Conservation (phyloP, 2,797 vertebrate species). For the Poecilia picta region DNA sequence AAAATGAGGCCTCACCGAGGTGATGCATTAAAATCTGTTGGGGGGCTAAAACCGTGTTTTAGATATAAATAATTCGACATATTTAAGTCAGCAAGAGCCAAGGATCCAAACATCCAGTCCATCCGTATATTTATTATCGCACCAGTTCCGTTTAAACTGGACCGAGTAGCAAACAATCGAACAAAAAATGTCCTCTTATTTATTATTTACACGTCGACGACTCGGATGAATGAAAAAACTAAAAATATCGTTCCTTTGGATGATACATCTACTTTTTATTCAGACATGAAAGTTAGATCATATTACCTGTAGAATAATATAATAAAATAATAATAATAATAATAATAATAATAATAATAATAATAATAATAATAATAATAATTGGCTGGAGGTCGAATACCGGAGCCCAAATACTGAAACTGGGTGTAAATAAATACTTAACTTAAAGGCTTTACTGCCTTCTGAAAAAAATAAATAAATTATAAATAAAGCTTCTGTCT, state of each 20-base stretch:
- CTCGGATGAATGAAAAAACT: conserved; percentile 30
- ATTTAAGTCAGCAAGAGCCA: conserved; percentile 50
- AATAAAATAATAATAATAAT: conserved; percentile 45
- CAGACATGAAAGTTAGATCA: conserved; percentile 28
- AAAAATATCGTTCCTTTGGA: conserved; percentile 43
- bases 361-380: conserved; percentile 57
- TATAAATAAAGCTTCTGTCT: conserved; percentile 76
- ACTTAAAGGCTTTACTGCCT: conserved; percentile 67
- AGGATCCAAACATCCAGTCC: background rate
- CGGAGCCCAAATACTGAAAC: conserved; percentile 55
- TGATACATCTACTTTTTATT: conserved; percentile 21
- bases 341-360: conserved; percentile 58
- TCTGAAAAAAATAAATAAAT: conserved; percentile 76
- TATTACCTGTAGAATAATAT: conserved; percentile 5
- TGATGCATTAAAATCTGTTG: conserved; percentile 29
- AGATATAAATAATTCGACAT: conserved; percentile 53
- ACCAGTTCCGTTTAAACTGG: conserved; percentile 53
- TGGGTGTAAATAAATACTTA: conserved; percentile 75
- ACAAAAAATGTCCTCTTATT: conserved; percentile 55
- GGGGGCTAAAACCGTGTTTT: conserved; percentile 13
- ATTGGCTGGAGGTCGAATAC: conserved; percentile 60
- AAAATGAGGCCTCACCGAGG: conserved; percentile 32
- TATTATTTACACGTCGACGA: conserved; percentile 81
- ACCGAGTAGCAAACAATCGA: conserved; percentile 56
- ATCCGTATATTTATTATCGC: conserved; percentile 36